Evolutionary conservation across 2,888 invertebrate species (phyloP).

Genomic region (Tenthredo notha): DNA sequence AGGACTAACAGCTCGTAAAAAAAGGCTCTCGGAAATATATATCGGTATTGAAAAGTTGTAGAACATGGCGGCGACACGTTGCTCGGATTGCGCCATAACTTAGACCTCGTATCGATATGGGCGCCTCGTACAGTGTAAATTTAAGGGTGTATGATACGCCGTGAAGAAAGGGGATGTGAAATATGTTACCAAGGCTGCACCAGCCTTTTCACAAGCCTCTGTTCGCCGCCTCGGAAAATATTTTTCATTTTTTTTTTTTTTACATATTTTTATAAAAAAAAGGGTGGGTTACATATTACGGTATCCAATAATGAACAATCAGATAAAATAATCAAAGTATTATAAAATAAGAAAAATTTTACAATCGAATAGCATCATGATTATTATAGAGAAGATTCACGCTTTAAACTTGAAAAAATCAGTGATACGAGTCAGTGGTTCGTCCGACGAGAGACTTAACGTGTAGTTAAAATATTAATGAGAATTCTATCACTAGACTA

Average conservation of each 20-base stretch:
- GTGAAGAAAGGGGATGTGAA: constrained; percentile 57
- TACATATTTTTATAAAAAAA: not conserved
- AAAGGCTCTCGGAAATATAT: constrained; percentile 67
- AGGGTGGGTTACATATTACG: not conserved
- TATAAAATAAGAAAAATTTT: not conserved
- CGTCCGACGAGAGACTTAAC: not conserved
- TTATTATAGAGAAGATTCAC: not conserved
- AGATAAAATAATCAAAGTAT: not conserved
- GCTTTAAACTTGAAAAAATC: too few relatives aligned
- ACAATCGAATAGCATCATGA: not conserved
- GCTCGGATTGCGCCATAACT: constrained; percentile 76
- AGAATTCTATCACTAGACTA: not conserved
- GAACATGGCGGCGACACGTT: constrained; percentile 76
- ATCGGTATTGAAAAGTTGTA: constrained; percentile 76
- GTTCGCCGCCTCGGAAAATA: not conserved
- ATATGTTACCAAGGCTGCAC: constrained; percentile 59
- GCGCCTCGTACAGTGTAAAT: constrained; percentile 66
- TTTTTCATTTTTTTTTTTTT: not conserved
- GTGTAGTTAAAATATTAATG: not conserved
- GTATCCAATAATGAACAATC: not conserved
- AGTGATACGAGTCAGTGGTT: not conserved
- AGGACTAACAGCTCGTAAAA: constrained; percentile 69
- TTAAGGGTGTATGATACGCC: constrained; percentile 65
- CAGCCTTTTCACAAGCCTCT: constrained; percentile 39
- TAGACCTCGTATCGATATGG: constrained; percentile 71